Conservation (phyloP, 2,888 invertebrate species). For the Diaphora mendica region DNA sequence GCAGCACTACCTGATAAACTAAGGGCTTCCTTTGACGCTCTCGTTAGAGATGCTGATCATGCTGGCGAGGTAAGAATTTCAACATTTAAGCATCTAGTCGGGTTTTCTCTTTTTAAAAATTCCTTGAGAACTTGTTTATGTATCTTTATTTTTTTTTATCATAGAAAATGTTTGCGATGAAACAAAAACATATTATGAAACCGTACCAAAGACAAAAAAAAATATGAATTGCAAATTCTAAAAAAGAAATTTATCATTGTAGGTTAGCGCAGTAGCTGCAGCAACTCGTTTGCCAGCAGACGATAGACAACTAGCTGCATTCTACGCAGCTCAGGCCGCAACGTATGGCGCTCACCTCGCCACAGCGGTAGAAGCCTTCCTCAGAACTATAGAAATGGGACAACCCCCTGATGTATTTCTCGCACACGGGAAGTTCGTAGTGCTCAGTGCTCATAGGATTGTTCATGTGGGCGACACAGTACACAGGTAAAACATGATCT, state of each 20-base stretch:
- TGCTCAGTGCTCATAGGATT: constrained; percentile 96
- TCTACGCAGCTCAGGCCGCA: constrained; percentile 95
- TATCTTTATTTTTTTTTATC: background rate
- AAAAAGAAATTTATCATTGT: constrained; percentile 1
- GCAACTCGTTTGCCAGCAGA: constrained; percentile 89
- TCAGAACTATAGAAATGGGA: constrained; percentile 96
- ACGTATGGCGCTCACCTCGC: constrained; percentile 94
- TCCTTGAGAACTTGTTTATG: background rate
- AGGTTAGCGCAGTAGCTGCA: constrained; percentile 84
- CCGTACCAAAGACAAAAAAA: background rate
- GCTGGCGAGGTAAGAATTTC: constrained; percentile 76
- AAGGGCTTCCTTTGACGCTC: constrained; percentile 91
- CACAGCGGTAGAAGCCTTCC: constrained; percentile 96
- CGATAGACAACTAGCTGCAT: constrained; percentile 93
- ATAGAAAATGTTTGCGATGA: background rate
- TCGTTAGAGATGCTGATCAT: constrained; percentile 91
- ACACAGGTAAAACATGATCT: constrained; percentile 79
- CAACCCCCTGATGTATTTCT: constrained; percentile 97
- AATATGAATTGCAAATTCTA: background rate
- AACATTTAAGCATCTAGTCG: background rate
- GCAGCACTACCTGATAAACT: constrained; percentile 91
- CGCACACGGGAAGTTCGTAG: constrained; percentile 97
- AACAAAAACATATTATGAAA: background rate
- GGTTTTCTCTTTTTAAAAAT: background rate
- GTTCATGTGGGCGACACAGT: constrained; percentile 98